Percentiles rank a stretch among this genome's conserved stretches.
Conservation (phyloP, 2,888 invertebrate genomes). For the Chironomus tentans region DNA sequence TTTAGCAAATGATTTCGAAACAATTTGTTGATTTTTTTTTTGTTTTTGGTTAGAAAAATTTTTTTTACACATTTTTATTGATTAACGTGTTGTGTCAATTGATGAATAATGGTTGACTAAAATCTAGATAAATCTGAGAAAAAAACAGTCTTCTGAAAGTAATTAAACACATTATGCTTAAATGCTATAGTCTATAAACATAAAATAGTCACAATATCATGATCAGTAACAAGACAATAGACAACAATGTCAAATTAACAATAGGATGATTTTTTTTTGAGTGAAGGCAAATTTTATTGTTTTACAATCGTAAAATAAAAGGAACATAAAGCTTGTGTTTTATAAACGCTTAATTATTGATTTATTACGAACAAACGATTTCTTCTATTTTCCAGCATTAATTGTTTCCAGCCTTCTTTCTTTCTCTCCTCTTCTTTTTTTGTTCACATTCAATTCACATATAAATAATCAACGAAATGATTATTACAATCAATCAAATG, state of each 20-base stretch:
- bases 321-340: neutral
- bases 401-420: neutral
- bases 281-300: too few relatives aligned
- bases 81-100: neutral
- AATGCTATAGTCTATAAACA: too few relatives aligned
- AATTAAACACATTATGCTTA: too few relatives aligned
- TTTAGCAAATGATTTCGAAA: neutral
- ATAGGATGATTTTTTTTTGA: too few relatives aligned
- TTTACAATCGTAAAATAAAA: too few relatives aligned
- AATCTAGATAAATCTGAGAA: too few relatives aligned
- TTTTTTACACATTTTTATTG: neutral
- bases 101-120: too few relatives aligned
- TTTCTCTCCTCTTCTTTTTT: neutral
- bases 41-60: too few relatives aligned
- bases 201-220: too few relatives aligned
- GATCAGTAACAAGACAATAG: too few relatives aligned
- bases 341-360: neutral
- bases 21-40: neutral
- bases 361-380: neutral
- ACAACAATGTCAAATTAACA: too few relatives aligned
- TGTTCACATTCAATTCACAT: neutral
- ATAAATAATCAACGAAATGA: neutral
- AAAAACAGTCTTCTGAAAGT: too few relatives aligned
- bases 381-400: neutral
- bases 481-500: constrained; percentile 6